Evolutionary conservation across 2,888 invertebrate genomes (phyloP), one percentile per base, ranked within the genome.

Genomic region (Megamerina dolium): DNA sequence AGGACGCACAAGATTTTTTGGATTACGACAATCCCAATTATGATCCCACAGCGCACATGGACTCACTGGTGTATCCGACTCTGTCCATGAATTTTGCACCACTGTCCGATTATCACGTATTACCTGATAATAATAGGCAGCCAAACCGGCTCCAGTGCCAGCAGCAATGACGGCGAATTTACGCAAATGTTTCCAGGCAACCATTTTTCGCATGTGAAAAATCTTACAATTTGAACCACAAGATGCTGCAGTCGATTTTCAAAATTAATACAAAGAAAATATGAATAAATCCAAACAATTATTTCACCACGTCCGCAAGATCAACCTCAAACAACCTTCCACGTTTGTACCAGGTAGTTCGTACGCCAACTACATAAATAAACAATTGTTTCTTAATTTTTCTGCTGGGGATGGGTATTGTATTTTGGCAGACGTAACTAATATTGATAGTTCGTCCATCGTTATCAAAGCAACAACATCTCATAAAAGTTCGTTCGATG

Each of bases 21-120:
- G 88, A 49, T 85, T 83, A 26, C 91, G 77, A 61, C 87, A 85
- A 68, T 93, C 93, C 93, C 93, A 93, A 72, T 93, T 90, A 41
- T 73, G 74, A 57, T 92, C 85, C 93, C 93, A 93, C 61, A 81
- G 79, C 0, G 82, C 75, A 46, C 73, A 74, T 0, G 58, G 51
- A 32, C 53, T 57, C 3, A 68, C 42, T 10, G 56, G 54, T 13
- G 44, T 48, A 2, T 58, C 54, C 19, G 56, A 57, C 5, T 81
- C 81, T 1, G 85, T 85, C 84, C 84, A 85, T 0, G 85, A 82
- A 55, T 79, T 78, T 30, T 75, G 68, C 1, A 77, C 83, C 35
- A 62, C 52, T 16, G 49, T 66, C 37, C 70, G 72, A 52, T 75
- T 74, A 39, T 71, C 73, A 33, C 71, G 65, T 54, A 73, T 58